A percentile compares a stretch with the other conserved stretches of the same genome.
phyloP scores from a whole-genome alignment of 2,888 invertebrate species.

The Cecidostiba fungosa region DNA sequence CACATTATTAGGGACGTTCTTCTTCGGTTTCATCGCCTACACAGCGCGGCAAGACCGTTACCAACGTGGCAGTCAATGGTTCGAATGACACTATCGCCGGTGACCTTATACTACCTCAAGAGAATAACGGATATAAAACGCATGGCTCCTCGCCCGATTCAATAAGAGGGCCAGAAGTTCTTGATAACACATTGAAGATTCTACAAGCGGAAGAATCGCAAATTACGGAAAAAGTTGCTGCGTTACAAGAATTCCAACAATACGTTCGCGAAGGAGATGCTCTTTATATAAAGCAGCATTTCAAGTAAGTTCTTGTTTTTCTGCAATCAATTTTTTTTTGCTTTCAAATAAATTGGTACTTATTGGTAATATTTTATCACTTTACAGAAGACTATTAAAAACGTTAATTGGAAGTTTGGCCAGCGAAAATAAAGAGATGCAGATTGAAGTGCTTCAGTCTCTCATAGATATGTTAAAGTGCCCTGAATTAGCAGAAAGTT shows the following conservation, averaged over 20 bases:
- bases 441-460: slow-evolving; percentile 89
- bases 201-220: slow-evolving; percentile 73
- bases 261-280: slow-evolving; percentile 77
- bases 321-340: neutral
- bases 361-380: slow-evolving; percentile 29
- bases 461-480: slow-evolving; percentile 92
- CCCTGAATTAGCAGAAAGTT: slow-evolving; percentile 88
- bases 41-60: slow-evolving; percentile 75
- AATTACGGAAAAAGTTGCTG: slow-evolving; percentile 72
- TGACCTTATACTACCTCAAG: slow-evolving; percentile 77
- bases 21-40: slow-evolving; percentile 80
- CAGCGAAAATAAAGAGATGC: slow-evolving; percentile 84
- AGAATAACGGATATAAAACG: slow-evolving; percentile 78
- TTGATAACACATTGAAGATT: slow-evolving; percentile 75
- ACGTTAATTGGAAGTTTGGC: slow-evolving; percentile 88
- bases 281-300: slow-evolving; percentile 76
- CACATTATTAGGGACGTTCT: slow-evolving; percentile 76
- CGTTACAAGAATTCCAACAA: slow-evolving; percentile 76
- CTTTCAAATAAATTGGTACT: neutral
- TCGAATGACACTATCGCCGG: slow-evolving; percentile 78
- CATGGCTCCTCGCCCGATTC: slow-evolving; percentile 77
- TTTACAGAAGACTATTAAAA: slow-evolving; percentile 82
- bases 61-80: slow-evolving; percentile 75
- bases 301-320: slow-evolving; percentile 70
- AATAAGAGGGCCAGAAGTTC: slow-evolving; percentile 74